Evolutionary conservation across 64 coral and sea anemone genomes (phyloP), one percentile per base, ranked within the genome.

Genomic region (Montipora foliosa): DNA sequence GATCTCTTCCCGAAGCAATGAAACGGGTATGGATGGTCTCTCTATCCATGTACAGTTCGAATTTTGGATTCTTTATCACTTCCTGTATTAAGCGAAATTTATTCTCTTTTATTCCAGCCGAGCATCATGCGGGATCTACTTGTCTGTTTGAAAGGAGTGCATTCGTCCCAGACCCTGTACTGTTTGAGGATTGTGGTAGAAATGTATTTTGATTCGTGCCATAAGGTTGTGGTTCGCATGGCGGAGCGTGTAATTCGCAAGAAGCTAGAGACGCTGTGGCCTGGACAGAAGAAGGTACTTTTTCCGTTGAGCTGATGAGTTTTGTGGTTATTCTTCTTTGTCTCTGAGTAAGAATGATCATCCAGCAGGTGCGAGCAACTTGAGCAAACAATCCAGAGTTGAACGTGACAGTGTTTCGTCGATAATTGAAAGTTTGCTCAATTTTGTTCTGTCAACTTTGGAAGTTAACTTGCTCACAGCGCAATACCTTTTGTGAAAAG

Each of bases 221-320:
- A 78, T 51, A 75, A 67, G 17, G 71, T 76, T 22, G 87, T 93
- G 24, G 78, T 13, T 19, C 49, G 84, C 51, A 51, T 88, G 47
- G 83, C 87, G 7, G 92, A 93, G n/a, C 76, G 85, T 76, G 52
- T 71, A 44, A 88, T 93, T 88, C 77, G 92, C 25, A 93, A 88
- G 76, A 75, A 78, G 29, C 76, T 93, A 14, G 92, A 93, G 61
- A 75, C 49, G n/a, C 44, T 71, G 5, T 69, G 77, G 5, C 6
- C 16, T 72, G 82, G 66, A 72, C 47, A 86, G 46, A 86, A 86
- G 10, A 20, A 14, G 82, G 82, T 86, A 70, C n/a, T 9, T 70
- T 49, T 49, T 19, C 24, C 21, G 0, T 16, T 14, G 15, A 57
- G 53, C 8, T 44, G 52, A 5, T 15, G 15, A 15, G 3, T 49